Conservation (phyloP, 2,113 vertebrate genomes). For the Sebastes fasciatus region DNA sequence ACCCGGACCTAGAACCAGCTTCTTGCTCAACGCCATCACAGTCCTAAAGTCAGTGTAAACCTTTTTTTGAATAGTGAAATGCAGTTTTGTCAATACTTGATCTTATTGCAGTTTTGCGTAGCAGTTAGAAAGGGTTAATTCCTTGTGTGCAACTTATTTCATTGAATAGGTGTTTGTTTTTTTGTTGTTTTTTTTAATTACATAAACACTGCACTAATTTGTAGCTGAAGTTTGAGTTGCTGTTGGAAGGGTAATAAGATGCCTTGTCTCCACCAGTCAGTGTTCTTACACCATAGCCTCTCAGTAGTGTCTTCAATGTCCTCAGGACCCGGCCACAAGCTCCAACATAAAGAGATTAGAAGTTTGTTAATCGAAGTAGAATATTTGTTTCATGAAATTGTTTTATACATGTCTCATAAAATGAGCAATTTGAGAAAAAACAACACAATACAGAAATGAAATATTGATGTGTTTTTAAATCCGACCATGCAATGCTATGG, state of each 20-base stretch:
- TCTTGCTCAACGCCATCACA: slow-evolving; percentile 43
- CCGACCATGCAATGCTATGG: neutral
- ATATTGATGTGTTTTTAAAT: neutral
- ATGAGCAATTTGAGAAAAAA: slow-evolving; percentile 30
- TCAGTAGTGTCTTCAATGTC: slow-evolving; percentile 12
- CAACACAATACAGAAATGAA: neutral
- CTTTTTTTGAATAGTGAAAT: slow-evolving; percentile 76
- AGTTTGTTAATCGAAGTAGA: neutral
- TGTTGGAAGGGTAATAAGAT: slow-evolving; percentile 41
- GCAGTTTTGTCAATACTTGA: slow-evolving; percentile 84
- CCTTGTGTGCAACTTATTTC: slow-evolving; percentile 76
- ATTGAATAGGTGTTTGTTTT: slow-evolving; percentile 16
- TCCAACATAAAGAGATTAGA: neutral
- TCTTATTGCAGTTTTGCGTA: slow-evolving; percentile 78
- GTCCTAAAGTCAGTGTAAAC: slow-evolving; percentile 61
- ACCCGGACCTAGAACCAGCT: slow-evolving; percentile 36
- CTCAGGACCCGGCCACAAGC: slow-evolving; percentile 19
- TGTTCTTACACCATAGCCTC: slow-evolving; percentile 9
- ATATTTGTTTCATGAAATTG: slow-evolving; percentile 5
- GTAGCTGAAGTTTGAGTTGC: slow-evolving; percentile 68
- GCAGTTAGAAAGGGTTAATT: slow-evolving; percentile 74
- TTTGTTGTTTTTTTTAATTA: slow-evolving; percentile 37
- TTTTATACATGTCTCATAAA: slow-evolving; percentile 42
- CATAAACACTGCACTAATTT: slow-evolving; percentile 82
- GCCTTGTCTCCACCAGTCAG: slow-evolving; percentile 55